A percentile compares a stretch with the other conserved stretches of the same genome.
Evolutionary conservation across 1,140 invertebrate species (phyloP).

Genomic region (Nebria ingens): DNA sequence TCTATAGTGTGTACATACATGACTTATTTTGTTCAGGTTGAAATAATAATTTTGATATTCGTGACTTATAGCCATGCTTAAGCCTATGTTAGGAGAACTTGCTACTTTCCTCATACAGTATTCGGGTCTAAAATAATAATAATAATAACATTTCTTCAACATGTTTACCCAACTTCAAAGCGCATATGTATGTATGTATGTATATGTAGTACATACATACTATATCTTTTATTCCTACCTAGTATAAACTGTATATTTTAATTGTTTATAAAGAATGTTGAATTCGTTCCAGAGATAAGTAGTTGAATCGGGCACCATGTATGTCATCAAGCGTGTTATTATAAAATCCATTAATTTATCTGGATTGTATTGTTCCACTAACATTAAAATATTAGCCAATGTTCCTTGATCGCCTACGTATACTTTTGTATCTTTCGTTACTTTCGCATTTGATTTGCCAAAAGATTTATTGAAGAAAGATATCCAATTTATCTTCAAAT

Average conservation of each 20-base stretch:
- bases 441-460: slow-evolving; percentile 17
- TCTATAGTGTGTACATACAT: slow-evolving; percentile 17
- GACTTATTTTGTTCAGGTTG: slow-evolving; percentile 21
- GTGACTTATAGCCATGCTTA: slow-evolving; percentile 26
- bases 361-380: slow-evolving; percentile 20
- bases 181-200: no score
- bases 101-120: slow-evolving; percentile 29
- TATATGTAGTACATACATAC: background rate
- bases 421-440: slow-evolving; percentile 20
- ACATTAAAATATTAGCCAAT: slow-evolving; percentile 24
- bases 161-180: no score
- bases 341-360: slow-evolving; percentile 26
- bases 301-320: slow-evolving; percentile 26
- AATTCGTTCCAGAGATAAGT: slow-evolving; percentile 18
- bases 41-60: slow-evolving; percentile 25
- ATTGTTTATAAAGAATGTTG: slow-evolving; percentile 19
- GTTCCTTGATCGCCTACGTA: slow-evolving; percentile 11
- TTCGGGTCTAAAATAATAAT: slow-evolving; percentile 21
- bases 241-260: slow-evolving; percentile 14
- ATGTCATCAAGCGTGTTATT: slow-evolving; percentile 22
- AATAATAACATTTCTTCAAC: no score
- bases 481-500: slow-evolving; percentile 30
- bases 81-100: slow-evolving; percentile 19
- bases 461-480: slow-evolving; percentile 23
- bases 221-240: slow-evolving; percentile 14